Evolutionary conservation across 1,140 invertebrate species (phyloP).

Genomic region (Listronotus oregonensis): DNA sequence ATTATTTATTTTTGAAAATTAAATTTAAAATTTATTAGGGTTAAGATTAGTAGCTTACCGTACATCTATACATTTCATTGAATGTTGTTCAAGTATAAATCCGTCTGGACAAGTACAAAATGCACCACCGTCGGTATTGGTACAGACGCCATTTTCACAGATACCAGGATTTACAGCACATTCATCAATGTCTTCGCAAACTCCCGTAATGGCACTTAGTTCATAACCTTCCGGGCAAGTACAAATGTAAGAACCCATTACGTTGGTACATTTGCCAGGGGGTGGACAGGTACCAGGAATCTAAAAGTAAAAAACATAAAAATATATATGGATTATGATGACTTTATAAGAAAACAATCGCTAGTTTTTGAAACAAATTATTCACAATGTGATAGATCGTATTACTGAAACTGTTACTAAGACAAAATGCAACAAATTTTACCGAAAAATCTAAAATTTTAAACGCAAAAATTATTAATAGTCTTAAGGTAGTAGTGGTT

Average conservation of each 20-base stretch:
- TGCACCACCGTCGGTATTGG: slow-evolving; percentile 59
- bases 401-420: too few relatives aligned
- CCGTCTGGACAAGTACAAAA: slow-evolving; percentile 64
- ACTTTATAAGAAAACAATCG: too few relatives aligned
- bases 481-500: too few relatives aligned
- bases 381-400: too few relatives aligned
- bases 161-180: slow-evolving; percentile 60
- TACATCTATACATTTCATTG: slow-evolving; percentile 45
- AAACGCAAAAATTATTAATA: too few relatives aligned
- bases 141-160: slow-evolving; percentile 59
- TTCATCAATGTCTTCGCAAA: slow-evolving; percentile 65
- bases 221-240: slow-evolving; percentile 70
- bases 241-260: slow-evolving; percentile 73
- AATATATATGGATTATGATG: too few relatives aligned
- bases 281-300: slow-evolving; percentile 64
- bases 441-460: too few relatives aligned
- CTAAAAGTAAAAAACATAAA: slow-evolving; percentile 57
- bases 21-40: too few relatives aligned
- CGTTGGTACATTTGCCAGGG: slow-evolving; percentile 71
- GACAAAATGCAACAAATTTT: too few relatives aligned
- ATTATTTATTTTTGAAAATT: too few relatives aligned
- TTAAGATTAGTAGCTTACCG: slow-evolving; percentile 22
- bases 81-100: slow-evolving; percentile 42
- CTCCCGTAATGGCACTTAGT: slow-evolving; percentile 64
- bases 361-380: too few relatives aligned